A percentile compares a stretch with the other conserved stretches of the same genome.
Evolutionary conservation across 2,797 vertebrate genomes (phyloP).

Genomic region (Coregonus sp.): DNA sequence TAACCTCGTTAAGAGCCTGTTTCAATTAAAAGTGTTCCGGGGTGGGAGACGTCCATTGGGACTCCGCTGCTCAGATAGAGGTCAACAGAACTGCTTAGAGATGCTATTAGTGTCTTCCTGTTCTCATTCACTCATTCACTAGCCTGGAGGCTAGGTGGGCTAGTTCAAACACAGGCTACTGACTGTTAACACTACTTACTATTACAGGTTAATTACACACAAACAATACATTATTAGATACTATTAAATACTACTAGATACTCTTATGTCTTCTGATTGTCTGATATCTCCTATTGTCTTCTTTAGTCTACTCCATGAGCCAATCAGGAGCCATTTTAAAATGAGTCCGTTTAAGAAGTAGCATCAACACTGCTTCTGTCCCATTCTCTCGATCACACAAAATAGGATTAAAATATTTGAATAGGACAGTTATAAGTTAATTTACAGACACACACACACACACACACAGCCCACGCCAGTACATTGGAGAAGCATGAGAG

Average conservation of each 20-base stretch:
- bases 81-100: constrained; percentile 6
- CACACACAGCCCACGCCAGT: constrained; percentile 33
- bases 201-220: neutral
- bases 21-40: constrained; percentile 55
- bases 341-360: neutral
- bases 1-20: constrained; percentile 43
- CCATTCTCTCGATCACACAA: neutral
- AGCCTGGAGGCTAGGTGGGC: neutral
- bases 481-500: constrained; percentile 25
- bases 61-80: constrained; percentile 21
- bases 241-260: too few relatives aligned
- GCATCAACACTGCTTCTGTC: constrained; percentile 3
- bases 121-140: constrained; percentile 2
- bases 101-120: neutral
- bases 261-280: too few relatives aligned
- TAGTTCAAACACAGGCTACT: neutral
- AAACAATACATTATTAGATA: neutral
- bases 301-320: neutral
- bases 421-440: neutral
- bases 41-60: constrained; percentile 30
- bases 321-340: too few relatives aligned
- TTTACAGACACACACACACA: constrained; percentile 8
- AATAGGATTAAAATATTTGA: neutral
- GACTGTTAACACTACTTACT: neutral
- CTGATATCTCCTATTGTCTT: too few relatives aligned